Conservation (phyloP, 2,797 vertebrate genomes). For the Rhincodon typus region DNA sequence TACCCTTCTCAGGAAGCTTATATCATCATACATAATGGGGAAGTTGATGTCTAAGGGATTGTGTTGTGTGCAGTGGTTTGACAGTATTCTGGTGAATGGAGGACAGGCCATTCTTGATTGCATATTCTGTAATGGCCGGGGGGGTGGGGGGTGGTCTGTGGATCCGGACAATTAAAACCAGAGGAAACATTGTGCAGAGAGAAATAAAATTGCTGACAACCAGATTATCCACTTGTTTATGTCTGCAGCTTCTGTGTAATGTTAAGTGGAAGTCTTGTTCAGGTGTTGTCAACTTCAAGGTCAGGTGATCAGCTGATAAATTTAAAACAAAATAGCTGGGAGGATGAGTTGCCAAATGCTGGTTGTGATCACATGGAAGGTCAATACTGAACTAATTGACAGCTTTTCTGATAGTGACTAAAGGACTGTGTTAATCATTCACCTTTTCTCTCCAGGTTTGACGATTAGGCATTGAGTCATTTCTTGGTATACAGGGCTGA, state of each 20-base stretch:
- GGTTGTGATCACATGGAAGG: neutral
- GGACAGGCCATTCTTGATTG: too few species aligned
- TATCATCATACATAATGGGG: neutral
- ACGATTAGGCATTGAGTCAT: neutral
- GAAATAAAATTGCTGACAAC: neutral
- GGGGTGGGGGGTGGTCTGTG: too few species aligned
- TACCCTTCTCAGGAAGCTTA: neutral
- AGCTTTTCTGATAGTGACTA: neutral
- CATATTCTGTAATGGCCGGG: too few species aligned
- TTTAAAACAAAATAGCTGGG: neutral
- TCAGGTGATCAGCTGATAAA: neutral
- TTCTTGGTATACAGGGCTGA: neutral
- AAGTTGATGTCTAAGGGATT: neutral
- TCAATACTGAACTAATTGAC: neutral
- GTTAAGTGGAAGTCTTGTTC: neutral
- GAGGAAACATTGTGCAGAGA: neutral
- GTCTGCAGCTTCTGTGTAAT: neutral
- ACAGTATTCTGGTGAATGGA: neutral
- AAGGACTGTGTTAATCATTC: neutral
- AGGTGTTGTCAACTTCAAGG: neutral
- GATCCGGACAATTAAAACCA: too few species aligned
- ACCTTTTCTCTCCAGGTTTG: neutral
- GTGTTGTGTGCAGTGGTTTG: neutral
- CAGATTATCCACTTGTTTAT: neutral
- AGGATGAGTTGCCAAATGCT: neutral